Base-by-base conservation (phyloP, 2,888 invertebrate genomes). In the Drosophila siamana region DNA sequence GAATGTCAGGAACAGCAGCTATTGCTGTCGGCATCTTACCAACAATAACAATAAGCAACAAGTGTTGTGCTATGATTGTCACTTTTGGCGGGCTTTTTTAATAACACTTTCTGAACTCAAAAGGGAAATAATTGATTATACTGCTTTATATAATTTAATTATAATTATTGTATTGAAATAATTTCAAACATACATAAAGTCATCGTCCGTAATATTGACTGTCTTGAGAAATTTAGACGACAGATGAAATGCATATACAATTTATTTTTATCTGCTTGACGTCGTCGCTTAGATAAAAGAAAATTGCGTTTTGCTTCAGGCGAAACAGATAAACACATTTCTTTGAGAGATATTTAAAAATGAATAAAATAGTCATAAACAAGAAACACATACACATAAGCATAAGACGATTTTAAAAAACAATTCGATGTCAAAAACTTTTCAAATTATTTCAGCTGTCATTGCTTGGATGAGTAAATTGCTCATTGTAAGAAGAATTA, bases 221-320 rank as follows among this genome's bases (percentile, higher is more conserved):
- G 44, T 15, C 61, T 55, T 69, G 60, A 57, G 40, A 47, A 28
- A 46, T 60, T 46, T 44, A 52, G 38, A 61, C 60, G 41, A 19
- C n/a, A 44, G 66, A 66, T 48, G 48, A 5, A 43, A 60, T 61
- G 63, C 46, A 75, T 64, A 74, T 74, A 71, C 48, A 77, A 67
- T 66, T 63, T 82, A 82, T 82, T 82, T 82, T 57, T 83, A 80
- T 75, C 78, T 51, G 38, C 26, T 44, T 78, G 65, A 73, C 61
- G 33, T 33, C n/a, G 66, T 78, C 62, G 76, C 78, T 69, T 56
- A 86, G 69, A 86, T 78, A 83, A 80, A 86, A 78, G 78, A 76
- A 74, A 77, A 70, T 72, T 79, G 79, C 69, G 80, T 76, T 82
- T 60, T 69, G 43, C 44, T 38, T 54, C 50, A 41, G 67, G 66